Evolutionary conservation across 2,113 vertebrate species (phyloP).

Genomic region (Corythornis vintsioides): DNA sequence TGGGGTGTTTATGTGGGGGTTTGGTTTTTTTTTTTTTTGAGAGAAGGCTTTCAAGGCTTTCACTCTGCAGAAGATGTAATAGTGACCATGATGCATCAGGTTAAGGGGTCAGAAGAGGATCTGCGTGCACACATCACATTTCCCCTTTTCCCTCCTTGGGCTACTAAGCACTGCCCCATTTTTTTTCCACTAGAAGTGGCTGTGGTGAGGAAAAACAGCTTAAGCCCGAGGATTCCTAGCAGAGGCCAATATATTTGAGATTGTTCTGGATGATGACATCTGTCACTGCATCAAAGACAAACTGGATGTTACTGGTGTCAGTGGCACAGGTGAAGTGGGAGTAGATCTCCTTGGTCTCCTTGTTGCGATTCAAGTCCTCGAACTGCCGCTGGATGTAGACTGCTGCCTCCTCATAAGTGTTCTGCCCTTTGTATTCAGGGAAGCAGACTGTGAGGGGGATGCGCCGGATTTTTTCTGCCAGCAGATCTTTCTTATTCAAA

Average conservation of each 20-base stretch:
- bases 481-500: constrained; percentile 99
- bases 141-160: constrained; percentile 47
- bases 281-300: constrained; percentile 98
- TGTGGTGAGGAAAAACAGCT: constrained; percentile 20
- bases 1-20: neutral
- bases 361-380: constrained; percentile 99
- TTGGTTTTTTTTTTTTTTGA: neutral
- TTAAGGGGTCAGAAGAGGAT: constrained; percentile 42
- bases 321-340: constrained; percentile 93
- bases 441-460: constrained; percentile 97
- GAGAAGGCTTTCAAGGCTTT: constrained; percentile 9
- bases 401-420: constrained; percentile 97
- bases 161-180: constrained; percentile 33
- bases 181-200: constrained; percentile 25
- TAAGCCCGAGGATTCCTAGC: constrained; percentile 79
- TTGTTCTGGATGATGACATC: constrained; percentile 99
- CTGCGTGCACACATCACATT: constrained; percentile 17
- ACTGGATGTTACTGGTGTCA: constrained; percentile 98
- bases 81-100: neutral
- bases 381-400: constrained; percentile 99
- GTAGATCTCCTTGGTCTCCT: constrained; percentile 99
- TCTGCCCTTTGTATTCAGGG: constrained; percentile 97
- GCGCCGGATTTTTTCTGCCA: constrained; percentile 98
- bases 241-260: constrained; percentile 98
- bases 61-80: neutral